These are phyloP conservation scores for Eulemur rufifrons DNA, from an alignment of 2,113 vertebrate species.

Conservation along the genomic window DNA sequence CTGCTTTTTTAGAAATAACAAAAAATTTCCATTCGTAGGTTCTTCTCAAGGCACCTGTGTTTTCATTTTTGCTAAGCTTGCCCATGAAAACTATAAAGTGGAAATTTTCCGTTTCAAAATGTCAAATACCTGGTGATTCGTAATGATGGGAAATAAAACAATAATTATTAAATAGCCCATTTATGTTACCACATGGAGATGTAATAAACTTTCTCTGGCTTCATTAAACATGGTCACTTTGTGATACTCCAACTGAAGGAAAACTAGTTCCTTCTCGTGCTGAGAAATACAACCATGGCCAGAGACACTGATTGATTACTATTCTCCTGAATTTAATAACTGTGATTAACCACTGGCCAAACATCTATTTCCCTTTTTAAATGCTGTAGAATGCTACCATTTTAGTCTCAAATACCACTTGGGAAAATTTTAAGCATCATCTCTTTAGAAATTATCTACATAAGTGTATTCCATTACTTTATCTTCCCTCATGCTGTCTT, in stretches of 20 bases:
- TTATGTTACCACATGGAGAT: background rate
- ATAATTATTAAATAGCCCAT: background rate
- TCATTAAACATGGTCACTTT: conserved; percentile 13
- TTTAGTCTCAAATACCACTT: background rate
- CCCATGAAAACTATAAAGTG: background rate
- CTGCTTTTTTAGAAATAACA: background rate
- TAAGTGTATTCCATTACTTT: background rate
- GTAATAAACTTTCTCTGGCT: background rate
- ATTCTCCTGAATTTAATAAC: background rate
- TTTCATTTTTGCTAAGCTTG: background rate
- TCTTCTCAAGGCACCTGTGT: background rate
- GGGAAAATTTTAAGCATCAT: background rate
- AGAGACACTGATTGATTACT: background rate
- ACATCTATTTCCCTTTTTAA: background rate
- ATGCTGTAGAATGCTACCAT: background rate
- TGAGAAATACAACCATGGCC: background rate
- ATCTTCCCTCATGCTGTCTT: background rate
- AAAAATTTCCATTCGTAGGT: background rate
- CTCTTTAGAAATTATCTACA: background rate
- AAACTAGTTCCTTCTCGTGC: background rate
- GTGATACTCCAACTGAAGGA: background rate
- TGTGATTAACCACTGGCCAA: background rate
- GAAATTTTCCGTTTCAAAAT: background rate
- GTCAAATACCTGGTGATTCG: background rate
- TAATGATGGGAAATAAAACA: background rate